phyloP scores from a whole-genome alignment of 2,113 vertebrate genomes.

The Sinocyclocheilus anophthalmus region DNA sequence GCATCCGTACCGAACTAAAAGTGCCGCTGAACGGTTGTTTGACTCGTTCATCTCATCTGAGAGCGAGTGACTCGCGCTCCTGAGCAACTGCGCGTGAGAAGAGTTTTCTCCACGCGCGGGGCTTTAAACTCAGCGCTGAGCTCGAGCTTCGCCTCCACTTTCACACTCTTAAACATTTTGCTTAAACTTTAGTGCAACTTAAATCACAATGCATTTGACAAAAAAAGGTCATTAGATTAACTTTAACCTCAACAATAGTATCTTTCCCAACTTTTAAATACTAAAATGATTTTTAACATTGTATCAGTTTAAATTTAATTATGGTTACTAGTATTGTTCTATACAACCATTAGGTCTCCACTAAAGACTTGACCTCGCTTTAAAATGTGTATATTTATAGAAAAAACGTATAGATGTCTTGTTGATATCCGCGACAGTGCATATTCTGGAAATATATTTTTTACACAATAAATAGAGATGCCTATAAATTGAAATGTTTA shows the following conservation, averaged over 20 bases:
- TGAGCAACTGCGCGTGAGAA: constrained; percentile 49
- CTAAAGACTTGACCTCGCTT: neutral
- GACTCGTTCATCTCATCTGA: constrained; percentile 1
- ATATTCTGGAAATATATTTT: neutral
- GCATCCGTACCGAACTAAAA: neutral
- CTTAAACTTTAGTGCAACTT: neutral
- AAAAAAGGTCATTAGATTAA: neutral
- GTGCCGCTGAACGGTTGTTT: neutral
- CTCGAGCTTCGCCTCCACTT: constrained; percentile 50
- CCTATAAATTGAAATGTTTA: neutral
- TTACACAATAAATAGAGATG: neutral
- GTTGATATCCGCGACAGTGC: neutral
- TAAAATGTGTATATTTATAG: neutral
- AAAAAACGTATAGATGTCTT: neutral
- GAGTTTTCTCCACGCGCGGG: constrained; percentile 52
- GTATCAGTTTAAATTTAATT: neutral
- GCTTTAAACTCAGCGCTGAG: constrained; percentile 65
- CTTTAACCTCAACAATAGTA: neutral
- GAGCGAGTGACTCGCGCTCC: constrained; percentile 26
- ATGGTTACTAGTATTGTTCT: neutral
- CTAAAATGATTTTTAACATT: neutral
- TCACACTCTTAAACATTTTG: neutral
- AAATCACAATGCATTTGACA: neutral
- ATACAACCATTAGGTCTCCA: neutral
- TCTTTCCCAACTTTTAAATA: neutral